Conservation (phyloP, 2,888 invertebrate species). For the Xanthorhoe designata region DNA sequence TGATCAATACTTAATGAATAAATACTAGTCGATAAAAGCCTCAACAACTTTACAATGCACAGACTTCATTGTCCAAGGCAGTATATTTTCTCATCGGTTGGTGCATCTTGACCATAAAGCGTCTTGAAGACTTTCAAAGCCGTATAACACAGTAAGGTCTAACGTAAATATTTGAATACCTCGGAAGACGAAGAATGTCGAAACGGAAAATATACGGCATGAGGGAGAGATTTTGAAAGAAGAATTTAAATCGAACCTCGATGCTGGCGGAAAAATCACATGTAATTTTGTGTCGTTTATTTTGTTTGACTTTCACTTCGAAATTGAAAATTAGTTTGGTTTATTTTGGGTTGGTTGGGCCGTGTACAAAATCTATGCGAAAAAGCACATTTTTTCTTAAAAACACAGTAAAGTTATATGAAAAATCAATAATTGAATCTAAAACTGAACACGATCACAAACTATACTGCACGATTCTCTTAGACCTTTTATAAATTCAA, state of each 20-base stretch:
- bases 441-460: too few relatives aligned
- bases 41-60: too few relatives aligned
- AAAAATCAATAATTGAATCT: too few relatives aligned
- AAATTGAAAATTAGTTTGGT: slow-evolving; percentile 12
- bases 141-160: slow-evolving; percentile 47
- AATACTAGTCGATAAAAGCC: too few relatives aligned
- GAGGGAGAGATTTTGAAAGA: slow-evolving; percentile 51
- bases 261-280: slow-evolving; percentile 27
- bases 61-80: too few relatives aligned
- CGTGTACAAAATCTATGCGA: too few relatives aligned
- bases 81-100: background rate
- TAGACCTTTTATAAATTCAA: too few relatives aligned
- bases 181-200: slow-evolving; percentile 54
- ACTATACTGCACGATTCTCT: too few relatives aligned
- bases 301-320: slow-evolving; percentile 12
- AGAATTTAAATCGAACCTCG: slow-evolving; percentile 53
- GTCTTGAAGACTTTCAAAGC: slow-evolving; percentile 32
- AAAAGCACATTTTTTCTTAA: too few relatives aligned
- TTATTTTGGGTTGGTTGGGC: background rate
- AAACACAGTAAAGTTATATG: too few relatives aligned
- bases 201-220: slow-evolving; percentile 56
- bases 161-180: slow-evolving; percentile 70
- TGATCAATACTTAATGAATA: too few relatives aligned
- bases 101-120: background rate
- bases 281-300: slow-evolving; percentile 26